A percentile compares a stretch with the other conserved stretches of the same genome.
Conservation (phyloP, 2,888 invertebrate genomes). For the Xestia sexstrigata region DNA sequence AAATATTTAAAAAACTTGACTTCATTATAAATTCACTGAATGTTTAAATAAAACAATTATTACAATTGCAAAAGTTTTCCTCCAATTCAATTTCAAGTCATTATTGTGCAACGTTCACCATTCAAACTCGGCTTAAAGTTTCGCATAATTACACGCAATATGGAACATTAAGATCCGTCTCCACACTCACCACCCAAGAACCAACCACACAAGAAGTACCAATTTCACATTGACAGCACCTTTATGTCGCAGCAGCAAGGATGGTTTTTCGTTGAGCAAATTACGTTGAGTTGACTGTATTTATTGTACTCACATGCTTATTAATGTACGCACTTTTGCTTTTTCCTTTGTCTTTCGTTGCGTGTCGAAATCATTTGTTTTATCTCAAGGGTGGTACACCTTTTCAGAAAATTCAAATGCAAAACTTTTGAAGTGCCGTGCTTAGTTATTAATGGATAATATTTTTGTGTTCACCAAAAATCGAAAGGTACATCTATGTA, state of each 20-base stretch:
- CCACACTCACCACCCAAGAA: too few species aligned
- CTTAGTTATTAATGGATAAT: slow-evolving; percentile 19
- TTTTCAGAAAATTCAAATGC: slow-evolving; percentile 9
- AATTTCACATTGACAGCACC: not conserved
- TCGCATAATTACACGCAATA: slow-evolving; percentile 48
- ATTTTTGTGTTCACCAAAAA: too few species aligned
- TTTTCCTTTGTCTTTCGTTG: slow-evolving; percentile 50
- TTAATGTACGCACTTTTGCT: slow-evolving; percentile 48
- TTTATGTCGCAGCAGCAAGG: not conserved
- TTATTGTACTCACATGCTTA: slow-evolving; percentile 6
- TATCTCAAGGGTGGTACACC: not conserved
- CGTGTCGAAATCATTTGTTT: slow-evolving; percentile 29
- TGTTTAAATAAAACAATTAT: slow-evolving; percentile 3
- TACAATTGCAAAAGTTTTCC: slow-evolving; percentile 27
- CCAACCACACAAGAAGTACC: not conserved
- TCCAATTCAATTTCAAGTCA: slow-evolving; percentile 20
- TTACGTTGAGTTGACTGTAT: not conserved
- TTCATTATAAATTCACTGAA: not conserved
- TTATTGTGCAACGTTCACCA: slow-evolving; percentile 32
- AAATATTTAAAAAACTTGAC: not conserved
- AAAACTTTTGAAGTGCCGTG: slow-evolving; percentile 16
- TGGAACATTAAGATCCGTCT: slow-evolving; percentile 50
- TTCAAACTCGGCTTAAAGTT: slow-evolving; percentile 40
- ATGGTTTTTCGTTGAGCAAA: not conserved
- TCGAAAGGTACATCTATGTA: too few species aligned